Evolutionary conservation across 2,797 vertebrate species (phyloP), one percentile per base, ranked within the genome.

Genomic region (Hapalemur alaotrensis): DNA sequence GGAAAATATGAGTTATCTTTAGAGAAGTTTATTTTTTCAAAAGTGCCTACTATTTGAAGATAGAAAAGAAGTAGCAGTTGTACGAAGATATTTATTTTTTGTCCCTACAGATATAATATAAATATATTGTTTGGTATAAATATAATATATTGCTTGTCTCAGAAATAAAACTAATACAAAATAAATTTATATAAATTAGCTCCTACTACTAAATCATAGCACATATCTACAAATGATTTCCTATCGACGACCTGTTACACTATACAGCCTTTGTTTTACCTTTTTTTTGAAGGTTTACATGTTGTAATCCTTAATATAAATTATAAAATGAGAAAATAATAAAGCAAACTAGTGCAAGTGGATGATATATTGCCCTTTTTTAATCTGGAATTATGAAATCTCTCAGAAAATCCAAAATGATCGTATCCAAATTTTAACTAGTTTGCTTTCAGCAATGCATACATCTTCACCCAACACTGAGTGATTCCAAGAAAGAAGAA

Each of bases 81-180:
- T 46, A 80, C 61, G 91, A 95, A 93, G 38, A 41, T 43, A 61
- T 41, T 85, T 72, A 17, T 48, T 73, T 38, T 90, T 57, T 79
- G 48, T 70, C n/a, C 35, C 22, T 41, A 65, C n/a, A 79, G 76
- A 52, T 72, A 35, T 12, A 57, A 59, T 70, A 6, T 59, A 59
- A 82, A 79, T 41, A 3, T 38, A 35, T 65, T 65, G 17, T 32
- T n/a, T 65, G 63, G 32, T 38, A 69, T 69, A 23, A 38, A 69
- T 69, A 12, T 20, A 38, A 69, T 69, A 6, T 23, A 4, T 35
- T 88, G 7, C 32, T 82, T 90, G 43, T 80, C 48, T 78, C 63
- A 92, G 50, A 79, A 95, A 94, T 81, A 86, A 94, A 92, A 87
- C 7, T 43, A 86, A 59, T 86, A 2, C 22, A 91, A 95, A 97